Conservation (phyloP, 2,888 invertebrate genomes). For the Urechis unicinctus region DNA sequence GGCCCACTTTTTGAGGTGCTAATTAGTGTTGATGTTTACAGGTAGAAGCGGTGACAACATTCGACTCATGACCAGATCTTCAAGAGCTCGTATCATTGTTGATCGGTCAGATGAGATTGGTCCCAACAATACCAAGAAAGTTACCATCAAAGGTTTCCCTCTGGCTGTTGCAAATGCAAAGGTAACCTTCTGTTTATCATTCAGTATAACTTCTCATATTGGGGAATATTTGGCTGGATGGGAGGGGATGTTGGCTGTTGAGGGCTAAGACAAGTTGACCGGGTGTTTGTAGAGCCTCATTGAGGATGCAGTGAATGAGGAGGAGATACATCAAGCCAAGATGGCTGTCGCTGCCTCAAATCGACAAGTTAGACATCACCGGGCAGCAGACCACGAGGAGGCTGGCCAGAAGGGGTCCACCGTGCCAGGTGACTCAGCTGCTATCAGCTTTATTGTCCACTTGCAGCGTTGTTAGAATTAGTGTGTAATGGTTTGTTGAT, state of each 20-base stretch:
- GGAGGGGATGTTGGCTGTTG: no score
- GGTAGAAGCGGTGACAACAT: slow-evolving; percentile 67
- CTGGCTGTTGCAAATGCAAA: slow-evolving; percentile 17
- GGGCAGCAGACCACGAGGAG: slow-evolving; percentile 3
- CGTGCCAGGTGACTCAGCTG: no score
- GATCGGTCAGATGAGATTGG: slow-evolving; percentile 18
- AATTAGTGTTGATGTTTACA: slow-evolving; percentile 16
- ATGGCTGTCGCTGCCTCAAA: slow-evolving; percentile 26
- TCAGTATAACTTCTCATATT: no score
- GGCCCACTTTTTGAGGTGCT: no score
- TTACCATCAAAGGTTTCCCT: slow-evolving; percentile 13
- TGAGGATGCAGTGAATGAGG: slow-evolving; percentile 62
- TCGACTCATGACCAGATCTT: slow-evolving; percentile 64
- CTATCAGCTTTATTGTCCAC: no score
- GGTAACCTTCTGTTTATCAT: slow-evolving; percentile 5
- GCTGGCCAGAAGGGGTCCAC: no score
- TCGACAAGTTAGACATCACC: no score
- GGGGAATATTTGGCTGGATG: no score
- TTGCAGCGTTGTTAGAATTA: no score
- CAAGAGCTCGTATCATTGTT: slow-evolving; percentile 60
- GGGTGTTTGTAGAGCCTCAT: slow-evolving; percentile 54
- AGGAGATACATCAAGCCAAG: slow-evolving; percentile 49
- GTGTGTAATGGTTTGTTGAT: no score
- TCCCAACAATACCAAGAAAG: slow-evolving; percentile 11
- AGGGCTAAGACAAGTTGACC: no score